phyloP scores from a whole-genome alignment of 2,113 vertebrate genomes.

The Larimichthys crocea region DNA sequence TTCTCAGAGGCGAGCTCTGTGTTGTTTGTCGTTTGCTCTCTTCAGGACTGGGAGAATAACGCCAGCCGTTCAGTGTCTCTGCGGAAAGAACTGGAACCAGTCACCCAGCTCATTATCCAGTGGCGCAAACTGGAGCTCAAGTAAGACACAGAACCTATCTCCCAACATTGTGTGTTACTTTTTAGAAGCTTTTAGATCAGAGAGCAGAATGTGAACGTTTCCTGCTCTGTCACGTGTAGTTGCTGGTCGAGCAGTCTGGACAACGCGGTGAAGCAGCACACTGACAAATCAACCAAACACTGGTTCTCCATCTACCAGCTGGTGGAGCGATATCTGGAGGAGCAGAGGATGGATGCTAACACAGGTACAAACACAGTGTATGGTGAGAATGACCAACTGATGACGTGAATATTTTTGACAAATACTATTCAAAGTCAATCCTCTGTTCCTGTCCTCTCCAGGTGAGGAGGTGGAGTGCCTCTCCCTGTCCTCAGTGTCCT shows the following conservation, averaged over 20 bases:
- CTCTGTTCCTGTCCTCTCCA: constrained; percentile 12
- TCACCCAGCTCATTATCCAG: constrained; percentile 93
- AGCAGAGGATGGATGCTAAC: constrained; percentile 75
- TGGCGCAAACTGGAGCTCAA: constrained; percentile 95
- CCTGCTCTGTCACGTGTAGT: constrained; percentile 71
- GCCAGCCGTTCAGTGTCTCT: constrained; percentile 91
- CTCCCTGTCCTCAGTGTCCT: constrained; percentile 84
- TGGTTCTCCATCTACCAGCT: constrained; percentile 99
- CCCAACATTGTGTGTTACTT: background rate
- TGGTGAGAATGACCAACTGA: background rate
- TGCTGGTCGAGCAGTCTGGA: constrained; percentile 97
- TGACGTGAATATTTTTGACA: background rate
- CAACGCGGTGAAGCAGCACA: constrained; percentile 88
- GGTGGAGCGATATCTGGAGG: constrained; percentile 89
- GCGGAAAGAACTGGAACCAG: constrained; percentile 88
- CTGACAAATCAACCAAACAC: constrained; percentile 90
- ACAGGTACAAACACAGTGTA: constrained; percentile 77
- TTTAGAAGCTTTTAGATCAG: background rate
- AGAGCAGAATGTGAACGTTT: background rate
- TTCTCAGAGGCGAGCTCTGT: background rate
- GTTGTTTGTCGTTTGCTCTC: background rate
- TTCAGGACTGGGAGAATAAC: constrained; percentile 96
- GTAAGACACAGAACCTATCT: constrained; percentile 81
- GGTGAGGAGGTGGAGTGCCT: constrained; percentile 65
- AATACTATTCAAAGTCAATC: background rate